Evolutionary conservation across 2,113 vertebrate species (phyloP).

Genomic region (Cercopithecus mona): DNA sequence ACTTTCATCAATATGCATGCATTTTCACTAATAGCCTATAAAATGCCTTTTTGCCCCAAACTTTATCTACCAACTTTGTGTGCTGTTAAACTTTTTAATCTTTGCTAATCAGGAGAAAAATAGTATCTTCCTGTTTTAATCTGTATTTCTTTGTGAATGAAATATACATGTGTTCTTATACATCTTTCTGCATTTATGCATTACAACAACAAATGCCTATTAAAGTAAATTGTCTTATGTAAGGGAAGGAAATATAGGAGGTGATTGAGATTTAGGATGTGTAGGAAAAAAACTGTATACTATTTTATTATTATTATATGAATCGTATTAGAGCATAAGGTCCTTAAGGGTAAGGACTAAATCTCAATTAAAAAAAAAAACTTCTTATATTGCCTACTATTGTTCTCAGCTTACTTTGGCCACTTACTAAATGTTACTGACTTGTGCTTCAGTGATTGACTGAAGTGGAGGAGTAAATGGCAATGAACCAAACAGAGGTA

Average conservation of each 20-base stretch:
- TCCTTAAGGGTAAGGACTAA: background rate
- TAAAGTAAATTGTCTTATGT: background rate
- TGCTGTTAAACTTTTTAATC: background rate
- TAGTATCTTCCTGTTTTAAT: background rate
- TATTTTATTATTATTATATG: background rate
- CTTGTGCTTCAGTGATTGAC: background rate
- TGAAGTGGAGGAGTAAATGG: background rate
- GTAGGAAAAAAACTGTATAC: background rate
- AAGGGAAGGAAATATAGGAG: background rate
- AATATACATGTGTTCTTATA: background rate
- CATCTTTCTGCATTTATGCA: background rate
- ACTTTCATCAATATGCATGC: background rate
- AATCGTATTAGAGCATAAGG: background rate
- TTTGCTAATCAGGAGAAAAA: background rate
- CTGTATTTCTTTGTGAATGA: conserved; percentile 25
- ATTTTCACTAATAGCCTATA: background rate
- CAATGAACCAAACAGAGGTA: background rate
- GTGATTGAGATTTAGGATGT: background rate
- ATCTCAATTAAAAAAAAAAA: background rate
- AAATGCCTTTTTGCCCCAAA: background rate
- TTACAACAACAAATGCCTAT: background rate
- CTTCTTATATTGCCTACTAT: background rate
- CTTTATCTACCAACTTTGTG: background rate
- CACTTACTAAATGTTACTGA: background rate
- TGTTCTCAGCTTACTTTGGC: background rate